Conservation (phyloP, 1,140 invertebrate species). For the Ruditapes philippinarum region DNA sequence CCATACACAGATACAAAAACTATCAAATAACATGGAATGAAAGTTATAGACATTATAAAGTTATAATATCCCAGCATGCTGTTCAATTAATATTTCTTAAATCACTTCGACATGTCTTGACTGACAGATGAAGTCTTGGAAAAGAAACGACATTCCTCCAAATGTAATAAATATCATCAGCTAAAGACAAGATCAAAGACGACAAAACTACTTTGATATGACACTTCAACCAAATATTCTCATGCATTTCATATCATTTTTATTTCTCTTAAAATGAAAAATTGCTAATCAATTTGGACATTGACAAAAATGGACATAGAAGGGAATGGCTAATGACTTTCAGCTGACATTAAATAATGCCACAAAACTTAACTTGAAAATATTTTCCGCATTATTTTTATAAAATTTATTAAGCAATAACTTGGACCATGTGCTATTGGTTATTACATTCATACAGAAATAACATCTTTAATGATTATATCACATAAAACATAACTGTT, state of each 20-base stretch:
- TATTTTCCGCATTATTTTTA: too few species aligned
- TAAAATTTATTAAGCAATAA: too few species aligned
- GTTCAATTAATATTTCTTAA: conserved; percentile 32
- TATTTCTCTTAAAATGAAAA: too few species aligned
- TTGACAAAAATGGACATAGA: too few species aligned
- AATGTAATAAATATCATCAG: not conserved
- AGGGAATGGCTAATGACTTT: too few species aligned
- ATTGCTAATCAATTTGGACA: too few species aligned
- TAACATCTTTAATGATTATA: too few species aligned
- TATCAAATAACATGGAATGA: conserved; percentile 27
- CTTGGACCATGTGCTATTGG: too few species aligned
- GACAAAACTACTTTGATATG: not conserved
- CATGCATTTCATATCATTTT: not conserved
- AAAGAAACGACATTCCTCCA: not conserved
- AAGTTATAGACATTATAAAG: not conserved
- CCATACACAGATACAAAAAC: not conserved
- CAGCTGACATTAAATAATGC: too few species aligned
- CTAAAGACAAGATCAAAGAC: not conserved
- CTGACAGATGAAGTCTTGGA: conserved; percentile 4
- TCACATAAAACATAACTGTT: too few species aligned
- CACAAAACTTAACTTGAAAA: too few species aligned
- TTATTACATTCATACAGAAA: too few species aligned
- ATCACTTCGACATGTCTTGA: not conserved
- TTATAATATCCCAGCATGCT: not conserved
- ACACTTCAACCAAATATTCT: not conserved